Evolutionary conservation across 2,797 vertebrate genomes (phyloP).

Genomic region (Rachycentron canadum): DNA sequence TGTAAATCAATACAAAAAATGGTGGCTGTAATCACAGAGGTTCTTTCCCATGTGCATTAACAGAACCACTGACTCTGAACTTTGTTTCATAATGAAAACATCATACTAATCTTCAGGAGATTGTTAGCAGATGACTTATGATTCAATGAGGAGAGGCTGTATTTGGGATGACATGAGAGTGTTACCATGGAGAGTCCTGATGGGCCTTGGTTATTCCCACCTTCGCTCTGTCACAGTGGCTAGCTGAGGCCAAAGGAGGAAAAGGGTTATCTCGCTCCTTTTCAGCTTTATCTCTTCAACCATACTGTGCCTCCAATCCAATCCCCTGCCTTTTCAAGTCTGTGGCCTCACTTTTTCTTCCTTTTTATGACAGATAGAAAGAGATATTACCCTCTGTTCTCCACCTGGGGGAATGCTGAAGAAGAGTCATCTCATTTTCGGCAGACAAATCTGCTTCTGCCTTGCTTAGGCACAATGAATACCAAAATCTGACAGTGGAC

Average conservation of each 20-base stretch:
- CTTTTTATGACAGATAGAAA: constrained; percentile 62
- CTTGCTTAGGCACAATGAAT: constrained; percentile 14
- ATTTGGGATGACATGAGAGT: constrained; percentile 33
- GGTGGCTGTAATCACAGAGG: background rate
- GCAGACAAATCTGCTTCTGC: constrained; percentile 40
- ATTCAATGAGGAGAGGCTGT: background rate
- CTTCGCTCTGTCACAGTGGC: constrained; percentile 43
- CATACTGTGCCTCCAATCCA: constrained; percentile 68
- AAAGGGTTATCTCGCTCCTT: constrained; percentile 61
- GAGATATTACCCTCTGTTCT: constrained; percentile 54
- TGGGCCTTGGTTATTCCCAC: constrained; percentile 38
- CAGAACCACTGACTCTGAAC: background rate
- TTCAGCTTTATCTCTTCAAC: constrained; percentile 72
- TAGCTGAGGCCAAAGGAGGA: constrained; percentile 36
- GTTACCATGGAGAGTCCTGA: constrained; percentile 50
- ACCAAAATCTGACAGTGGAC: constrained; percentile 34
- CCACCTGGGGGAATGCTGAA: constrained; percentile 51
- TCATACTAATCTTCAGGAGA: background rate
- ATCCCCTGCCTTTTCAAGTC: constrained; percentile 63
- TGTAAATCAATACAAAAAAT: constrained; percentile 2
- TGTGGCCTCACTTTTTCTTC: constrained; percentile 42
- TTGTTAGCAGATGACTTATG: background rate
- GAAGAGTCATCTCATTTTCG: constrained; percentile 55
- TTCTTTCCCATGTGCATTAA: background rate
- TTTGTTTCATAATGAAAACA: constrained; percentile 2